Base-by-base conservation (phyloP, 2,113 vertebrate species). In the Gnathonemus echidnorhynchus region DNA sequence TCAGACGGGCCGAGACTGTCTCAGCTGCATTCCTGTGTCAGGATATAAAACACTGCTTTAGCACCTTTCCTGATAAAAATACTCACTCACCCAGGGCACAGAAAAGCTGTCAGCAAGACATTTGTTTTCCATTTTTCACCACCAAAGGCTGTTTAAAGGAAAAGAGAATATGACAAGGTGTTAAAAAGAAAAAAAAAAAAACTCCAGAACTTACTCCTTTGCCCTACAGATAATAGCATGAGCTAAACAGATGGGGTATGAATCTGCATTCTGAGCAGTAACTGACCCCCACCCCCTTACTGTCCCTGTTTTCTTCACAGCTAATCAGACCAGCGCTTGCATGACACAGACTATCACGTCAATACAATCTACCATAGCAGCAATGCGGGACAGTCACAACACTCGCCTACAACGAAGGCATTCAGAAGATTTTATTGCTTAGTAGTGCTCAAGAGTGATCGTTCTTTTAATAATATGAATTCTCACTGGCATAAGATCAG, bases 91-190 rank as follows among this genome's bases (percentile, higher is more conserved):
- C 95, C 95, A 0, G 95, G 95, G 88, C 95, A 96, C 24, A 96
- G 93, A 91, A 96, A 95, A 35, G 95, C 93, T 0, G 95, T 96
- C 87, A 96, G 92, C 74, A 96, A 92, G n/a, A 96, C 95, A 3
- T 95, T 96, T 91, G 95, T 96, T 92, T 96, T 96, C 95, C 95
- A 96, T 88, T 96, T 96, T 92, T 96, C 95, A 46, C 95, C 95
- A 89, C 95, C 95, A 70, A 96, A 96, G 24, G 95, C 95, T 96
- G 89, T 89, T 49, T 49, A 89, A 89, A 53, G 74, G 48, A 50
- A 42, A 39, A 90, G 48, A 49, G 21, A 70, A 88, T 85, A 90
- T 87, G 66, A 90, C 87, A 90, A 88, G 70, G 70, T 62, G 86
- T 90, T 90, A 77, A 46, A 87, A 62, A 24, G 2, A 53, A 19